Evolutionary conservation across 2,797 vertebrate species (phyloP).

Genomic region (Miichthys miiuy): DNA sequence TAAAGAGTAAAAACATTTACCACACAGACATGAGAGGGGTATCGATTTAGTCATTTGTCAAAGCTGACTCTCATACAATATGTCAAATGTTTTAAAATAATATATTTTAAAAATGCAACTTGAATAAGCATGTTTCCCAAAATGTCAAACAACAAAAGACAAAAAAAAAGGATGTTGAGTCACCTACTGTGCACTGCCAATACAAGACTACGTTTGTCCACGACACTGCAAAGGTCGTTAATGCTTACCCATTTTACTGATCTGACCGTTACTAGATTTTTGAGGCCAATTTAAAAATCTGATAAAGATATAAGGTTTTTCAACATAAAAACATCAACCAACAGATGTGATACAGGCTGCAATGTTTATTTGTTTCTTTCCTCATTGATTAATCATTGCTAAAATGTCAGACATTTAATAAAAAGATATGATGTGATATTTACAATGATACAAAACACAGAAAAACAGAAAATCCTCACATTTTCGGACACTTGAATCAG

Average conservation of each 20-base stretch:
- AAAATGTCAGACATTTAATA: not conserved
- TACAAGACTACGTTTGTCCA: too few species aligned
- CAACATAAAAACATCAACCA: not conserved
- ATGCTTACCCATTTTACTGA: not conserved
- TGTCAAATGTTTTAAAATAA: not conserved
- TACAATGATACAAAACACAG: not conserved
- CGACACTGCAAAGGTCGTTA: too few species aligned
- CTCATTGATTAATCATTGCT: too few species aligned
- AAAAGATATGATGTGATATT: fast-evolving
- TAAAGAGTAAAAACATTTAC: not conserved
- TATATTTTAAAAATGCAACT: too few species aligned
- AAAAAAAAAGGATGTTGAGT: too few species aligned
- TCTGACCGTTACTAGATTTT: not conserved
- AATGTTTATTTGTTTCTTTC: not conserved
- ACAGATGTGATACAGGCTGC: not conserved
- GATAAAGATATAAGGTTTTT: not conserved
- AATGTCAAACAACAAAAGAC: too few species aligned
- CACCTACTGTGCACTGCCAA: too few species aligned
- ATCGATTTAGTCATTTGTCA: not conserved
- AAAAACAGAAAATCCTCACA: not conserved
- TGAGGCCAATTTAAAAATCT: not conserved
- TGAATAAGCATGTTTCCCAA: too few species aligned
- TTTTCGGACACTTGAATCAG: not conserved
- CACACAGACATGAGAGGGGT: too few species aligned
- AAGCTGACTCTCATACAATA: not conserved